Evolutionary conservation across 2,888 invertebrate species (phyloP), one percentile per base, ranked within the genome.

Genomic region (Chrysotoxum bicinctum): DNA sequence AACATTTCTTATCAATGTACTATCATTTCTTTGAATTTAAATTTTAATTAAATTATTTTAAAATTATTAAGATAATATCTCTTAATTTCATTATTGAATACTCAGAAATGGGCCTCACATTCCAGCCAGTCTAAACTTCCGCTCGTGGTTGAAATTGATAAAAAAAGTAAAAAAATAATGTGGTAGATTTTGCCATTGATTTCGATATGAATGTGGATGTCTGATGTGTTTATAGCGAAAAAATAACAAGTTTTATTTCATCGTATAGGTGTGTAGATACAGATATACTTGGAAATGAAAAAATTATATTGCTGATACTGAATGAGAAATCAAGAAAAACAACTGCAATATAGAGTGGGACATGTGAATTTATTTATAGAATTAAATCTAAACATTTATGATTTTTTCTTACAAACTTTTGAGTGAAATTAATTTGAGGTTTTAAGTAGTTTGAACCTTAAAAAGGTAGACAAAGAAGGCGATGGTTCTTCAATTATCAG

Each of bases 291-390:
- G 40, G 60, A 40, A 40, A n/a, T 60, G 60, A 60, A 23, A n/a
- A 40, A 40, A 60, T 40, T 40, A 26, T 23, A 19, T 40, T 60
- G 23, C 23, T 60, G 58, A 60, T 37, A 60, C 16, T 40, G 1
- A 35, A 58, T 23, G 66, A 66, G 66, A 66, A 50, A 50, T 50
- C 48, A 50, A 50, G 50, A 66, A 66, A 66, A 50, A 66, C 32
- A 66, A 66, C 66, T 66, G 32, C 14, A 32, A 45, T 56, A 54
- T 10, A 52, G 30, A 54, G 21, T 58, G 21, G 21, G 35, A 26
- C 26, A 26, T n/a, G 26, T 5, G 26, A 5, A 26, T 6, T 26
- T 26, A 26, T 4, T 4, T n/a, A n/a, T n/a, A n/a, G n/a, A n/a
- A n/a, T 26, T 26, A 26, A 26, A 26, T n/a, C n/a, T n/a, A 26